A percentile compares a stretch with the other conserved stretches of the same genome.
Conservation (phyloP, 53 echinoderm and acorn worm genomes). For the Hippasteria phrygiana region DNA sequence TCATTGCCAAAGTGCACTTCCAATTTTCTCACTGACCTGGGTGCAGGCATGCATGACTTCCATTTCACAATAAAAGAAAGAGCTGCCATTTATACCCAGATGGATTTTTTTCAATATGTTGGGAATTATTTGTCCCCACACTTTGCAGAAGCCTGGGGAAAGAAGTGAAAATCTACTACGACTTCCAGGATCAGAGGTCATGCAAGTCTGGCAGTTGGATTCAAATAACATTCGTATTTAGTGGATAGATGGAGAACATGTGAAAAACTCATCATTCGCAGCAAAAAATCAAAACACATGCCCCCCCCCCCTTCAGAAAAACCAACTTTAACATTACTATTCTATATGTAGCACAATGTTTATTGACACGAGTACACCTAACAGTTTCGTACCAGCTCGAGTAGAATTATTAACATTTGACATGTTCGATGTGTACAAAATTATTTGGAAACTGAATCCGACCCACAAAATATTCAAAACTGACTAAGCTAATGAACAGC, state of each 20-base stretch:
- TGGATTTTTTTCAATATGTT: not conserved
- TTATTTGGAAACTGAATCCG: not conserved
- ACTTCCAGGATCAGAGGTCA: slow-evolving; percentile 6
- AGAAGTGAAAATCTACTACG: slow-evolving; percentile 19
- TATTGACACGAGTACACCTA: slow-evolving; percentile 25
- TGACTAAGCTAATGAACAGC: slow-evolving; percentile 39
- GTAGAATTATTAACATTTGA: slow-evolving; percentile 16
- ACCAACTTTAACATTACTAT: too few relatives aligned
- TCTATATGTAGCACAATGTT: too few relatives aligned
- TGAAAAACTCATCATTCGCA: slow-evolving; percentile 7
- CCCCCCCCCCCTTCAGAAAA: not conserved
- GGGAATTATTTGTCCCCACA: slow-evolving; percentile 22
- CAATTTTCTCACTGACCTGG: not conserved
- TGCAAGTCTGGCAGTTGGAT: not conserved
- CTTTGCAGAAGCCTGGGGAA: not conserved
- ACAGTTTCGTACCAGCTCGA: slow-evolving; percentile 13
- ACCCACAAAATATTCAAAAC: slow-evolving; percentile 39
- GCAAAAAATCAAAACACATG: not conserved
- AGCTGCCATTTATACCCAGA: not conserved
- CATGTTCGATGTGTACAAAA: slow-evolving; percentile 10
- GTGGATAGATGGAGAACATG: slow-evolving; percentile 10
- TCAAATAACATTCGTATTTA: not conserved
- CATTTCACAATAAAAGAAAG: slow-evolving; percentile 3
- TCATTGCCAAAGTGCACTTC: not conserved
- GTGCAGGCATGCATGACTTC: slow-evolving; percentile 37